Evolutionary conservation across 2,113 vertebrate species (phyloP), one percentile per base, ranked within the genome.

Genomic region (Pterocles orientalis): DNA sequence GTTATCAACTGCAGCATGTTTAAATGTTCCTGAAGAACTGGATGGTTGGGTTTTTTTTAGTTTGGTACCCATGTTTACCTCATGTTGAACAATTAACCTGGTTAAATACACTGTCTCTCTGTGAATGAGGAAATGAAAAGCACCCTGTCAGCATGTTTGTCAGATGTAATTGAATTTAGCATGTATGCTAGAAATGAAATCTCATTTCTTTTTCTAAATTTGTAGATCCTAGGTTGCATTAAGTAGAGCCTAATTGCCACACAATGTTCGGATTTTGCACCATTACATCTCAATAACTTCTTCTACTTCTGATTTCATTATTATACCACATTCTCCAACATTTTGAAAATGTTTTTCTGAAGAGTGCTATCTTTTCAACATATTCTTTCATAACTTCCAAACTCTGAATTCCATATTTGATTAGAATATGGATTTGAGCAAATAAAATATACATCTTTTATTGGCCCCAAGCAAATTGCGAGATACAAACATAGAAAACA

Each of bases 81-180:
- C 86, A 86, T n/a, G 18, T 58, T 88, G 34, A 95, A 61, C 25
- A 75, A 81, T 80, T 94, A 85, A 95, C 90, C 19, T 51, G 29
- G 12, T 88, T 82, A 86, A 94, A 88, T 70, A 72, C 18, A 64
- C 45, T 75, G 33, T 41, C 69, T 64, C 48, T 90, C 71, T 80
- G 26, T 48, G 72, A 82, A 78, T 77, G 47, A 94, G 16, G 57
- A 92, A 94, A 92, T 64, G 18, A 84, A 94, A 95, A 97, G 41
- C 89, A 92, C 31, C 48, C 12, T 82, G 23, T 91, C 61, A 60
- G 53, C 53, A 76, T 54, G 51, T 48, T 82, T 61, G 54, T 86
- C 83, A 86, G 68, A 95, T 73, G 69, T 88, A 92, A 93, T 20
- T 94, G 48, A 93, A 96, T 95, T 95, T 86, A 93, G 41, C 66